Percentiles rank a stretch among this genome's conserved stretches.
phyloP scores from a whole-genome alignment of 2,888 invertebrate genomes.

The Chrysina gloriosa region DNA sequence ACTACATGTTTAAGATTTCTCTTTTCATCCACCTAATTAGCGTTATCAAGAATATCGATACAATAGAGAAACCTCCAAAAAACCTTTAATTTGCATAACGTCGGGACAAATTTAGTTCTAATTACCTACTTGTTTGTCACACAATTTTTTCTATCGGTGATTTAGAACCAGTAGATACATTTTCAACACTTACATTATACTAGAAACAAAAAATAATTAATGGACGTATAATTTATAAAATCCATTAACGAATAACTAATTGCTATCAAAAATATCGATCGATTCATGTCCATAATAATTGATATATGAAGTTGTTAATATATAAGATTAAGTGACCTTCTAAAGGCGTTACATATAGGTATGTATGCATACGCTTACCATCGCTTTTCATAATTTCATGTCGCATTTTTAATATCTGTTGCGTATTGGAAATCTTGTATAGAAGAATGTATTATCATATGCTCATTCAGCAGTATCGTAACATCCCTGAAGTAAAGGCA shows the following conservation, averaged over 20 bases:
- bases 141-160: neutral
- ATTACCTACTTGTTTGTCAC: neutral
- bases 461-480: too few species aligned
- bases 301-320: neutral
- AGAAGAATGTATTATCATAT: too few species aligned
- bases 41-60: neutral
- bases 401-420: too few species aligned
- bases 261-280: neutral
- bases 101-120: neutral
- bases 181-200: neutral
- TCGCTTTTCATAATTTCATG: constrained; percentile 3
- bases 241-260: neutral
- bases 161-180: neutral
- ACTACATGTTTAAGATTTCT: neutral
- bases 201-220: neutral
- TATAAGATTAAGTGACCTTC: neutral
- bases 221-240: neutral
- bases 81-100: neutral
- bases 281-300: neutral
- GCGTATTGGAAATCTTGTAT: too few species aligned
- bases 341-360: too few species aligned
- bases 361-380: neutral
- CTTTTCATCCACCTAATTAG: neutral
- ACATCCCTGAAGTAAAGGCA: too few species aligned
- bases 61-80: neutral